Evolutionary conservation across 2,797 vertebrate genomes (phyloP).

Genomic region (Epinephelus malabaricus): DNA sequence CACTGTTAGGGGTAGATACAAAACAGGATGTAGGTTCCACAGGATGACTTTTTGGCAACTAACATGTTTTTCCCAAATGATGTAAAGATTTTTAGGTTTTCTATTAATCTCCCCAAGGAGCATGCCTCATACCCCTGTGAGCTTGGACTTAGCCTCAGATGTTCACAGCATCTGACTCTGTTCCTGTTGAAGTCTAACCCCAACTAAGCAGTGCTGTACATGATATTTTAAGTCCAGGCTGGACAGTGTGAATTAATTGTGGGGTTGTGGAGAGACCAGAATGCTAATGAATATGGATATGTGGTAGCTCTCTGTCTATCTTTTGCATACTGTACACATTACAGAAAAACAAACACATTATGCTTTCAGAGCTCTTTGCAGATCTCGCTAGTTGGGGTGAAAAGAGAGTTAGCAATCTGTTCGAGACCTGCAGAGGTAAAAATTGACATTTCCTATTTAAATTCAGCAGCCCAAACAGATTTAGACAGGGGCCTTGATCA

Average conservation of each 20-base stretch:
- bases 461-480: constrained; percentile 13
- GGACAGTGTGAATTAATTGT: constrained; percentile 5
- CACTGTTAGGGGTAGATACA: too few species aligned
- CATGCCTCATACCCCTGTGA: too few species aligned
- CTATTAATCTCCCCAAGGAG: too few species aligned
- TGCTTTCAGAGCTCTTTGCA: background rate
- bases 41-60: too few species aligned
- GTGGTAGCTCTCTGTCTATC: background rate
- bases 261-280: background rate
- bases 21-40: too few species aligned
- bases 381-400: background rate
- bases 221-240: constrained; percentile 11
- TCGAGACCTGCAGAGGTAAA: background rate
- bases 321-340: background rate
- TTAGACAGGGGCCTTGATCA: background rate
- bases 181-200: background rate
- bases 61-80: too few species aligned
- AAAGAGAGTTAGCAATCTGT: background rate
- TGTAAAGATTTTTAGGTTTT: too few species aligned
- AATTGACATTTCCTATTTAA: constrained; percentile 15
- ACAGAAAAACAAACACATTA: background rate
- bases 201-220: background rate
- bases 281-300: constrained; percentile 3
- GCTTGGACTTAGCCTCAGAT: too few species aligned
- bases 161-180: too few species aligned